phyloP scores from a whole-genome alignment of 2,113 vertebrate species.

The Acanthochromis polyacanthus region DNA sequence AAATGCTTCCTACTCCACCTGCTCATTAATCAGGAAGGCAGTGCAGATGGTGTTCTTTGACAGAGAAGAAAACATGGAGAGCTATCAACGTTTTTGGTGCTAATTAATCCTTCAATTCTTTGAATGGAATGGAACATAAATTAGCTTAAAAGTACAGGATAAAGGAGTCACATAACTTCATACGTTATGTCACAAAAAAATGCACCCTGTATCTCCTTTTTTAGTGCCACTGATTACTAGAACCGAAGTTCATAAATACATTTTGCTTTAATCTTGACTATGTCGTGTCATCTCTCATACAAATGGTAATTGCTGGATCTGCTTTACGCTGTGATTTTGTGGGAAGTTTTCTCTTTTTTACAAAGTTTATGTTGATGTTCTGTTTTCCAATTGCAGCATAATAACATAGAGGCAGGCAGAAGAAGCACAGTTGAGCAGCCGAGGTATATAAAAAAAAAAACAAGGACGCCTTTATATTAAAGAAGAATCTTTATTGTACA shows the following conservation, averaged over 20 bases:
- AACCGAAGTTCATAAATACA: background rate
- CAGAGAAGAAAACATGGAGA: conserved; percentile 74
- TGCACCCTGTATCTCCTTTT: background rate
- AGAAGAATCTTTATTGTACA: background rate
- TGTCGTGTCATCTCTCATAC: background rate
- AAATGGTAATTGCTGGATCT: conserved; percentile 15
- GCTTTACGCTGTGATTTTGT: background rate
- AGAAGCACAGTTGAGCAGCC: background rate
- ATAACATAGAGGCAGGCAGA: background rate
- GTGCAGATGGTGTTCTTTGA: conserved; percentile 81
- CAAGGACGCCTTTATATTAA: background rate
- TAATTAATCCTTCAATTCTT: conserved; percentile 80
- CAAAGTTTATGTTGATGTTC: background rate
- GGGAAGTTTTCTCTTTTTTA: background rate
- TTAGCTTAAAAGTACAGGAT: conserved; percentile 61
- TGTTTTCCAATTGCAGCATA: background rate
- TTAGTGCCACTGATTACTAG: background rate
- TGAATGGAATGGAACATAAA: conserved; percentile 71
- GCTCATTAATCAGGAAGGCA: conserved; percentile 80
- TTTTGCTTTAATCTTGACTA: conserved; percentile 19
- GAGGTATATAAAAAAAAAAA: background rate
- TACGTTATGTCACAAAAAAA: background rate
- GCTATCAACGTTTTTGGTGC: conserved; percentile 68
- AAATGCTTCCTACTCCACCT: conserved; percentile 74
- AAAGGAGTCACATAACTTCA: conserved; percentile 45